phyloP scores from a whole-genome alignment of 2,797 vertebrate species.

The Alosa sapidissima region DNA sequence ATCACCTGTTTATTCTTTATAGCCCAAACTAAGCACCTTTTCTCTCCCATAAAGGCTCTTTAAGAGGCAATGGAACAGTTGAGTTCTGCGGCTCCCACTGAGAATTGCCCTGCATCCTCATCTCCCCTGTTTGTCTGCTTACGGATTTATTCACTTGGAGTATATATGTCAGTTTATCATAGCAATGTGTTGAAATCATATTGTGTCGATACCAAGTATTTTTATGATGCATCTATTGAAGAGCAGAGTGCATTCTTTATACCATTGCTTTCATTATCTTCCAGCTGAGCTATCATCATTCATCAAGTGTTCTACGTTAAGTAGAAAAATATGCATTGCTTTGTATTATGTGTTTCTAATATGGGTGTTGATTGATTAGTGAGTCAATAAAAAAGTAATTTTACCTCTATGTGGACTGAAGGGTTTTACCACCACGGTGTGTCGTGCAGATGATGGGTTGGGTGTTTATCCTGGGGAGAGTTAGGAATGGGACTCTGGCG shows the following conservation, averaged over 20 bases:
- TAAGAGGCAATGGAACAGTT: slow-evolving; percentile 44
- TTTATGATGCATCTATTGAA: neutral
- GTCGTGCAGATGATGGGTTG: slow-evolving; percentile 45
- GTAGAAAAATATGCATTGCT: neutral
- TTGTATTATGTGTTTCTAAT: slow-evolving; percentile 13
- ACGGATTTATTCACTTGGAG: neutral
- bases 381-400: slow-evolving; percentile 16
- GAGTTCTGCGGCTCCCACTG: neutral
- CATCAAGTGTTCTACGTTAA: neutral
- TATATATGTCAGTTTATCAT: neutral
- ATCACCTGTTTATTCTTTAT: slow-evolving; percentile 61
- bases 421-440: neutral
- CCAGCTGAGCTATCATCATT: neutral
- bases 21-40: slow-evolving; percentile 55
- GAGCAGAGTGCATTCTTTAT: neutral
- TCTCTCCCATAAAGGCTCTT: slow-evolving; percentile 58
- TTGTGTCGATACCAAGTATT: neutral
- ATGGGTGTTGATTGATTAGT: neutral
- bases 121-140: neutral
- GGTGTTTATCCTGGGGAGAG: slow-evolving; percentile 63
- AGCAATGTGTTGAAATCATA: neutral
- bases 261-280: neutral
- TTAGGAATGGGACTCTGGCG: slow-evolving; percentile 73
- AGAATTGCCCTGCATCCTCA: slow-evolving; percentile 19
- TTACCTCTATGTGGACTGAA: slow-evolving; percentile 17